phyloP scores from a whole-genome alignment of 2,888 invertebrate genomes.

The Calameuta pallipes region DNA sequence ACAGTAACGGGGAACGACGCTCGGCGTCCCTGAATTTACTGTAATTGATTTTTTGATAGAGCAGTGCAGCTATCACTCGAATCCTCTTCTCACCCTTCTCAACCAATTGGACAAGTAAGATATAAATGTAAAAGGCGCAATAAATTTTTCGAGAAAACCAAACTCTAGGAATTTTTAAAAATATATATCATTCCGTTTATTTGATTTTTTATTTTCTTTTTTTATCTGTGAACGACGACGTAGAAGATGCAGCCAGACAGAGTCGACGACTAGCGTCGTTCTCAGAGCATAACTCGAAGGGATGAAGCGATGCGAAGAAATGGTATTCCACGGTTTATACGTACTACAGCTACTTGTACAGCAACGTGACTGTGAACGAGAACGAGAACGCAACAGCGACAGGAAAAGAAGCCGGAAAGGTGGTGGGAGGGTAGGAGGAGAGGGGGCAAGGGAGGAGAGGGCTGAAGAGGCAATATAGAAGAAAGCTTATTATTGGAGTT shows the following conservation, averaged over 20 bases:
- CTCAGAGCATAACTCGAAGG: background rate
- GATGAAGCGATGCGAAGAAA: no score
- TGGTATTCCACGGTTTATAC: no score
- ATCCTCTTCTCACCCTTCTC: no score
- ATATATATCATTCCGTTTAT: no score
- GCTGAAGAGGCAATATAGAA: constrained; percentile 66
- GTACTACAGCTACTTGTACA: no score
- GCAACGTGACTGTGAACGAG: background rate
- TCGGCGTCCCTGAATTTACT: constrained; percentile 51
- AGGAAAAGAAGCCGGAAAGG: constrained; percentile 9
- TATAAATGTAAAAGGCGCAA: no score
- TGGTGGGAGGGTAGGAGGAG: constrained; percentile 17
- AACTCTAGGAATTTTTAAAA: no score
- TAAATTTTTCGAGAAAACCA: no score
- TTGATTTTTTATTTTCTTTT: no score
- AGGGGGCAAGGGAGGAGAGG: constrained; percentile 26
- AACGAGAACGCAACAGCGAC: constrained; percentile 11
- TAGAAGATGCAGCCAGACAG: background rate
- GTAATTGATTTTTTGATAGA: constrained; percentile 55
- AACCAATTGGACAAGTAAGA: no score
- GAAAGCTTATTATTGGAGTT: constrained; percentile 67
- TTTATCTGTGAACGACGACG: background rate
- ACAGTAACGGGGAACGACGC: constrained; percentile 40
- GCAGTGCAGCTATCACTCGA: constrained; percentile 32
- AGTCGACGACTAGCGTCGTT: background rate